Evolutionary conservation across 2,113 vertebrate species (phyloP), one percentile per base, ranked within the genome.

Genomic region (Naja naja): DNA sequence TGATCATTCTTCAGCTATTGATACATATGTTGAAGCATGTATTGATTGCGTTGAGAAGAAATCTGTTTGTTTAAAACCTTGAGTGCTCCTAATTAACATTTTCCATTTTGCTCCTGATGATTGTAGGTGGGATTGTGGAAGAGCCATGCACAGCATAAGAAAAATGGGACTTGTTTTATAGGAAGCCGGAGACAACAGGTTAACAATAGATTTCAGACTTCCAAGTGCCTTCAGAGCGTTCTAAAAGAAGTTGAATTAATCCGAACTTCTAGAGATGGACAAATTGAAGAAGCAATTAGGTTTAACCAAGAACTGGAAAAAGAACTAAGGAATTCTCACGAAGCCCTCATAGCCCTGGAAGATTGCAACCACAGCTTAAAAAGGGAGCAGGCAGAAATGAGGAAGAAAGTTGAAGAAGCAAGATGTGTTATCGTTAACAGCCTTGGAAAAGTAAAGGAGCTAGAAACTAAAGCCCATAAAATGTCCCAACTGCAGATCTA

Each of bases 71-170:
- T 93, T 92, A 85, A 94, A 91, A 11, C 27, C 3, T 3, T 58
- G 54, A 4, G 25, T 95, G 47, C 39, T 91, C 89, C 69, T 87
- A 53, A 87, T 93, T 91, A 93, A 27, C 91, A 52, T 60, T 90
- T 74, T 90, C 45, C 52, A 94, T 93, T 96, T 69, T 96, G 43
- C 55, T 87, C 43, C 91, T 53, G 12, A 30, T 92, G 6, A 0
- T 93, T 95, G 0, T 91, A 99, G 99, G 99, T 99, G 6, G 99
- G 99, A 87, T 97, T 99, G 92, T 98, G 98, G 98, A 99, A 99
- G 96, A 98, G 98, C 95, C 98, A 98, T 3, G 96, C 97, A 6
- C 98, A 97, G 91, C 97, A 97, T 69, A 98, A 95, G 91, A 96
- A 97, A 86, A 98, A 98, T 1, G 97, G 97, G 4, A 96, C 96